Conservation (phyloP, 2,113 vertebrate genomes). For the Lynx canadensis region DNA sequence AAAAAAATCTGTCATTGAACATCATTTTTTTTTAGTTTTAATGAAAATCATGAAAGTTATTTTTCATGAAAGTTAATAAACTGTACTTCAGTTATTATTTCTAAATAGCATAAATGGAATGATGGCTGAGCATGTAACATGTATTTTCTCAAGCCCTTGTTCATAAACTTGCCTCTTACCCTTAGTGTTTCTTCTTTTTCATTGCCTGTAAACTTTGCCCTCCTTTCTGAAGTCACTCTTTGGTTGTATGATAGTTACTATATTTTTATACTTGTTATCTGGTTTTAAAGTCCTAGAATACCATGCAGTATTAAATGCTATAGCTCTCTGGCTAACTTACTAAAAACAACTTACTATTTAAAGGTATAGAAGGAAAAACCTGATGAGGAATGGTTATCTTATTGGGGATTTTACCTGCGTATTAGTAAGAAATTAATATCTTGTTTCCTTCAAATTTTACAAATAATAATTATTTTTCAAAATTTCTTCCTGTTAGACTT, state of each 20-base stretch:
- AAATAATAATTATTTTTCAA: constrained; percentile 34
- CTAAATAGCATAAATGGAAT: neutral
- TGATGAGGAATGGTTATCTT: constrained; percentile 23
- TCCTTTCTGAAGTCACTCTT: neutral
- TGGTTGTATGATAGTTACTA: neutral
- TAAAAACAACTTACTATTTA: constrained; percentile 29
- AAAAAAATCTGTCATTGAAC: neutral
- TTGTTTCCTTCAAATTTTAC: constrained; percentile 38
- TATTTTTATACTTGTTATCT: constrained; percentile 22
- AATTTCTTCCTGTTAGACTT: constrained; percentile 90
- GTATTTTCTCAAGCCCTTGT: neutral
- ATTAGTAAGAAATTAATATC: constrained; percentile 32
- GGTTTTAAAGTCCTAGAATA: constrained; percentile 42
- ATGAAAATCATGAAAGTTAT: constrained; percentile 40
- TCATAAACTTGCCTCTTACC: neutral
- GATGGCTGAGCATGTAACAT: neutral
- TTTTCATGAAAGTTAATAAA: constrained; percentile 46
- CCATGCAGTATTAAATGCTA: neutral
- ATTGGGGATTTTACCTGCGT: constrained; percentile 50
- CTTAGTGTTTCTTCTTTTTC: neutral
- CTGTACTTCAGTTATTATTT: constrained; percentile 20
- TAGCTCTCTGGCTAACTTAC: neutral
- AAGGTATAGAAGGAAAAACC: constrained; percentile 16
- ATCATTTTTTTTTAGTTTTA: constrained; percentile 44
- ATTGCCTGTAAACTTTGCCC: neutral